A percentile compares a stretch with the other conserved stretches of the same genome.
Conservation (phyloP, 2,113 vertebrate species). For the Jaculus jaculus region DNA sequence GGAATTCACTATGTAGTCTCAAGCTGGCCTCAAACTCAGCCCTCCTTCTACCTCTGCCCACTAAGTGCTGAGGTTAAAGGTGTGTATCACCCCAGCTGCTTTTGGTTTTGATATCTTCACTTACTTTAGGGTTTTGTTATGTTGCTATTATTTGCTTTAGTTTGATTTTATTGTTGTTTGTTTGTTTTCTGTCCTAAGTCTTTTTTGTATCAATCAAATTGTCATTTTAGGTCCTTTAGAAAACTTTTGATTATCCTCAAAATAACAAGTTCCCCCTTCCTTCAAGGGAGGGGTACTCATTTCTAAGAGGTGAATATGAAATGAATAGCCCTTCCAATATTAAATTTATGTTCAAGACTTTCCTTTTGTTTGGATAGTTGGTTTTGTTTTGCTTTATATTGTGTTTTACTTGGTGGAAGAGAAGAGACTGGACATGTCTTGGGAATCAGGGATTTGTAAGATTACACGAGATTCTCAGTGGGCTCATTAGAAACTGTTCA, state of each 20-base stretch:
- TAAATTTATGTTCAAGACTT: background rate
- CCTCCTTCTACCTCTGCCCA: no score
- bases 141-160: background rate
- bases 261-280: background rate
- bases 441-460: background rate
- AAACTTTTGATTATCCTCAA: conserved; percentile 21
- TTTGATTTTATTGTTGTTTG: background rate
- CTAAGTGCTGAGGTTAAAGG: no score
- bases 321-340: background rate
- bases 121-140: background rate
- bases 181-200: background rate
- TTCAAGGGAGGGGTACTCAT: background rate
- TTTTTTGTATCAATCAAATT: background rate
- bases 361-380: background rate
- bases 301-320: background rate
- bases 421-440: background rate
- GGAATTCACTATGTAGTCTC: no score
- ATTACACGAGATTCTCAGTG: background rate
- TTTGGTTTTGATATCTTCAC: background rate
- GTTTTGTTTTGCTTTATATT: conserved; percentile 55
- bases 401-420: background rate
- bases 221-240: background rate
- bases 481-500: background rate
- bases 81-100: background rate
- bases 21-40: no score